Percentiles rank a stretch among this genome's conserved stretches.
These are phyloP conservation scores for Acropternis orthonyx DNA, from an alignment of 2,797 vertebrate genomes.

Conservation along the genomic window DNA sequence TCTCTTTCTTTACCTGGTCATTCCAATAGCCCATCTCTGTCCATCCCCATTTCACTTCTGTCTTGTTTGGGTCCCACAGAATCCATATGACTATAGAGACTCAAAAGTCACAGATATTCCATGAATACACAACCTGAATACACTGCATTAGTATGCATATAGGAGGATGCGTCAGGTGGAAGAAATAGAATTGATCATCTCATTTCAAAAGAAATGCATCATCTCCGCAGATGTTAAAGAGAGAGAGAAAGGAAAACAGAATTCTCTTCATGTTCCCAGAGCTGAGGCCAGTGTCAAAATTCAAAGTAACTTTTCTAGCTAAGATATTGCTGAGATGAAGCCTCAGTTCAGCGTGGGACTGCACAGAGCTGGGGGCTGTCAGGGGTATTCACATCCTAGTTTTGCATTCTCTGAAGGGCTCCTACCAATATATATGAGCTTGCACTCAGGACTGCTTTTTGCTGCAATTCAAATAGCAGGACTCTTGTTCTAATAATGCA, in stretches of 20 bases:
- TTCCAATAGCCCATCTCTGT: background rate
- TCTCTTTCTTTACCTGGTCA: background rate
- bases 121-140: background rate
- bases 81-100: background rate
- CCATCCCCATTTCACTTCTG: background rate
- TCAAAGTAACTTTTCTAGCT: background rate
- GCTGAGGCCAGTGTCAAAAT: background rate
- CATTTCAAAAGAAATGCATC: background rate
- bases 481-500: background rate
- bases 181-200: background rate
- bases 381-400: background rate
- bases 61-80: background rate
- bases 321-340: background rate
- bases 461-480: background rate
- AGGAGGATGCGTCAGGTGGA: background rate
- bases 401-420: background rate
- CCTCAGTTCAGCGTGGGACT: background rate
- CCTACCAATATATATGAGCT: background rate
- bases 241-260: background rate
- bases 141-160: background rate
- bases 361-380: rapidly evolving
- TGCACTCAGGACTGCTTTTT: background rate
- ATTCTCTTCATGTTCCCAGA: background rate
- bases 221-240: background rate
- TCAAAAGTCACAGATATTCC: background rate